A percentile compares a stretch with the other conserved stretches of the same genome.
These are phyloP conservation scores for Ditula angustiorana DNA, from an alignment of 2,888 invertebrate genomes.

Conservation along the genomic window DNA sequence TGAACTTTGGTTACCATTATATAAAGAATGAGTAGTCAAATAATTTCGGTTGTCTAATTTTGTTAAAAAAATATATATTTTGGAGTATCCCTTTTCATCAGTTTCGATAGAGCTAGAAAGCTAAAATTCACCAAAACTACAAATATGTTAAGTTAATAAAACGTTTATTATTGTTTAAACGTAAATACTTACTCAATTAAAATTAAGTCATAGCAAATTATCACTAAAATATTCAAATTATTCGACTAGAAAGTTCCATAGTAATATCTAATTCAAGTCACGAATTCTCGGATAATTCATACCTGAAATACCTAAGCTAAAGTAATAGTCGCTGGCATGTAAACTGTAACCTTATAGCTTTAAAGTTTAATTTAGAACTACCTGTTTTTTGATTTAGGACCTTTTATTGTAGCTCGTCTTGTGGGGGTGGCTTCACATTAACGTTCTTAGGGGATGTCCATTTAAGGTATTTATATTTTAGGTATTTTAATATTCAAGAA, in stretches of 20 bases:
- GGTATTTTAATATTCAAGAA: not conserved
- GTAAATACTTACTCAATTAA: not conserved
- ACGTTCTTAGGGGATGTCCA: slow-evolving; percentile 1
- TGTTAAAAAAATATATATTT: no score
- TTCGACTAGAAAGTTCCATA: slow-evolving; percentile 24
- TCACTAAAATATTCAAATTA: slow-evolving; percentile 20
- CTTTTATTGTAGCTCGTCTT: slow-evolving; percentile 64
- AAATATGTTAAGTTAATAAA: no score
- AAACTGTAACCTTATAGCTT: not conserved
- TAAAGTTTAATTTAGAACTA: not conserved
- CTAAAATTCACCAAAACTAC: no score
- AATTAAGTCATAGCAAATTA: slow-evolving; percentile 11
- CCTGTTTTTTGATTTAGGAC: not conserved
- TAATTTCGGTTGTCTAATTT: no score
- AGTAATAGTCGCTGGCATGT: not conserved
- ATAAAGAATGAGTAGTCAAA: no score
- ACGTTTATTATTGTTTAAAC: no score
- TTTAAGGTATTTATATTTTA: slow-evolving; percentile 11
- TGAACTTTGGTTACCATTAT: no score
- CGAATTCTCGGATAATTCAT: slow-evolving; percentile 50
- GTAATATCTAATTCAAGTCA: slow-evolving; percentile 74
- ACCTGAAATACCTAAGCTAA: not conserved
- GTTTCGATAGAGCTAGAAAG: no score
- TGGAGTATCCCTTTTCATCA: no score
- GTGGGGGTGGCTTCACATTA: slow-evolving; percentile 64